Evolutionary conservation across 2,797 vertebrate species (phyloP).

Genomic region (Microchirus variegatus): DNA sequence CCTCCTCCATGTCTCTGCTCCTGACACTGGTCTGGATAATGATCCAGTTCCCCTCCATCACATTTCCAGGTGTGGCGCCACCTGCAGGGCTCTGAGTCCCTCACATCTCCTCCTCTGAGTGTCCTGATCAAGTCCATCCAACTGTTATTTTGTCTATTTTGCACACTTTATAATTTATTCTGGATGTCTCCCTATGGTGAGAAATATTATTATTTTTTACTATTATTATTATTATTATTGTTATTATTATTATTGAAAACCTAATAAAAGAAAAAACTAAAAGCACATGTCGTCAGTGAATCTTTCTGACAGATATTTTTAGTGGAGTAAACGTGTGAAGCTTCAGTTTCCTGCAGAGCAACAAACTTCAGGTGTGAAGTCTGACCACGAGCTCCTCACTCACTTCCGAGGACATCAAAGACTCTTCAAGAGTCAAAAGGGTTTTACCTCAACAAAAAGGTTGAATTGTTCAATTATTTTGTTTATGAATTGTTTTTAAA

Average conservation of each 20-base stretch:
- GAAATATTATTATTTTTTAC: conserved; percentile 23
- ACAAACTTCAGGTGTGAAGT: conserved; percentile 46
- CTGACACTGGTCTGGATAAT: conserved; percentile 24
- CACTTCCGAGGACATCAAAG: conserved; percentile 41
- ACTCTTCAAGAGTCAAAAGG: conserved; percentile 1
- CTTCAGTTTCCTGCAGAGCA: conserved; percentile 30
- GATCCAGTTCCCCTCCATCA: conserved; percentile 37
- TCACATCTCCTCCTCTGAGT: conserved; percentile 33
- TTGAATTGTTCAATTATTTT: too few species aligned
- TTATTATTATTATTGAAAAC: too few species aligned
- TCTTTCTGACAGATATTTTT: conserved; percentile 19
- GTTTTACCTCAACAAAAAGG: too few species aligned
- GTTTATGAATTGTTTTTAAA: too few species aligned
- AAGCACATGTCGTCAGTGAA: neutral
- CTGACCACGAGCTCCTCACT: conserved; percentile 13
- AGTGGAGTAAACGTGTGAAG: conserved; percentile 23
- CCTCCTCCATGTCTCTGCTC: neutral
- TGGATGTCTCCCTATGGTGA: conserved; percentile 65
- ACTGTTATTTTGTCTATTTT: conserved; percentile 59
- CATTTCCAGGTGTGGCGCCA: conserved; percentile 45
- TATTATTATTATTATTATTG: conserved; percentile 3
- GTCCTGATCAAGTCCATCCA: conserved; percentile 9
- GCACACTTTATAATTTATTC: conserved; percentile 81
- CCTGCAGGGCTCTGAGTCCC: neutral
- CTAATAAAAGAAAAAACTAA: conserved; percentile 32